Evolutionary conservation across 2,113 vertebrate genomes (phyloP), one percentile per base, ranked within the genome.

Genomic region (Tachysurus fulvidraco): DNA sequence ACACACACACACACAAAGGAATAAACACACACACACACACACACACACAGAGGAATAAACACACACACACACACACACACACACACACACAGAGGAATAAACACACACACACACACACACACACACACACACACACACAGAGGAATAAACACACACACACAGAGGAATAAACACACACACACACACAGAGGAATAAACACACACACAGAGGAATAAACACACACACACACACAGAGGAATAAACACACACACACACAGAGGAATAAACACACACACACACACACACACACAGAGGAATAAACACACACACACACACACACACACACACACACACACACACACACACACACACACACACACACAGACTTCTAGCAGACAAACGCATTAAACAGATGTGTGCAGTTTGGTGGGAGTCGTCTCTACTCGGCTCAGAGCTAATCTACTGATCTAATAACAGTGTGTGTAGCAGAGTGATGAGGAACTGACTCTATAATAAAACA

Each of bases 381-480:
- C 46, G 54, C 71, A 60, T 79, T 67, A 11, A 55, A 55, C 76
- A 80, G 74, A 80, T 86, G 84, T 79, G 30, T 30, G 59, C 13
- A 21, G 73, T 36, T 59, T 7, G n/a, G 23, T 14, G 59, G 44
- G 73, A 77, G 73, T 59, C 19, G 59, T 30, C 41, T 50, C 25
- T 21, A 28, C 57, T 60, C 13, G n/a, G 69, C 71, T 54, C 16
- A 14, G 16, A 78, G 76, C 52, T 55, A 55, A 78, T 77, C 74
- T 52, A 5, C 41, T 23, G 25, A 77, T 78, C 76, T 55, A 78
- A 78, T 55, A n/a, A 50, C 21, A 7, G 73, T 44, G 5, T 50
- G 44, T n/a, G 73, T 5, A 8, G 36, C 11, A 41, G 12, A n/a
- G 46, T 25, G 74, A 76, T 50, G 73, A 50, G 23, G 73, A 76